phyloP scores from a whole-genome alignment of 2,113 vertebrate genomes.

The Boulengeromyrus knoepffleri region DNA sequence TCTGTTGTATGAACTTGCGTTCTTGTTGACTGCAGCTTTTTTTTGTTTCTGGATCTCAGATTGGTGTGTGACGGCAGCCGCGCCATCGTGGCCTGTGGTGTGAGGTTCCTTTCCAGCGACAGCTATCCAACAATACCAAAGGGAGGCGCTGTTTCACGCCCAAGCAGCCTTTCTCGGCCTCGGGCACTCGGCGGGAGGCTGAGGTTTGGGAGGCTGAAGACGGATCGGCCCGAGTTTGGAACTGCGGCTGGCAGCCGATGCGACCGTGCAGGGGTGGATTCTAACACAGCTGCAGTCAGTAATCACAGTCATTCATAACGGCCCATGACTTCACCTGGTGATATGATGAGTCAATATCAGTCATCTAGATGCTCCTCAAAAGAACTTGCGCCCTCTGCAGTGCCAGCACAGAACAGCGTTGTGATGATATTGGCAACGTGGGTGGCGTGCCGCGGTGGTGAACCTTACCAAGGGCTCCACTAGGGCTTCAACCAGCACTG shows the following conservation, averaged over 20 bases:
- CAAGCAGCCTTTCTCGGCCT: not conserved
- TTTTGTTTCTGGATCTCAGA: not conserved
- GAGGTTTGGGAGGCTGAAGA: not conserved
- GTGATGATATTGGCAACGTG: too few relatives aligned
- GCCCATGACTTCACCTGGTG: conserved; percentile 41
- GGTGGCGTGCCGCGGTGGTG: not conserved
- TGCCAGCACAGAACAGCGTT: not conserved
- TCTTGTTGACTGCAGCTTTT: conserved; percentile 37
- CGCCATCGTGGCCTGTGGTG: not conserved
- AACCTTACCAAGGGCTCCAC: not conserved
- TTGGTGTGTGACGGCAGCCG: not conserved
- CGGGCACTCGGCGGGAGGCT: not conserved
- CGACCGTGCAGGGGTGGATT: conserved; percentile 15
- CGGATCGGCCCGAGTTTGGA: not conserved
- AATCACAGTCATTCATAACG: conserved; percentile 56
- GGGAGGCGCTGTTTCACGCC: not conserved
- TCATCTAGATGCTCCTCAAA: not conserved
- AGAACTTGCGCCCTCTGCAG: too few relatives aligned
- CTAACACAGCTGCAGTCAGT: conserved; percentile 25
- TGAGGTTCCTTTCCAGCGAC: not conserved
- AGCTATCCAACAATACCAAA: not conserved
- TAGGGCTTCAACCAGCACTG: not conserved
- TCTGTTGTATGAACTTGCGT: conserved; percentile 35
- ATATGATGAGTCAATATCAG: conserved; percentile 38
- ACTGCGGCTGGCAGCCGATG: not conserved